A percentile compares a stretch with the other conserved stretches of the same genome.
Conservation (phyloP, 2,888 invertebrate species). For the Meghimatium bilineatum region DNA sequence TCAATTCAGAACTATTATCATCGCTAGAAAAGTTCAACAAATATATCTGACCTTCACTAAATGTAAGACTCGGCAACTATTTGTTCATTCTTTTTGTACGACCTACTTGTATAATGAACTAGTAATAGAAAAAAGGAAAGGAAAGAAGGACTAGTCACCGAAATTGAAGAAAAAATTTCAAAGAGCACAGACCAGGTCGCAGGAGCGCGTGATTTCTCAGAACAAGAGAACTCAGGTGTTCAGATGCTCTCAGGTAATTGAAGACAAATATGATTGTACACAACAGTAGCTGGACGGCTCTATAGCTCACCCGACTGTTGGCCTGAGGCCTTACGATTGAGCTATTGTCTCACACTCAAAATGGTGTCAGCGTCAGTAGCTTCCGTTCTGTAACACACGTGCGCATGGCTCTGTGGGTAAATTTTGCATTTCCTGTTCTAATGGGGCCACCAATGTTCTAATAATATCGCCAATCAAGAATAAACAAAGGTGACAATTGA, state of each 20-base stretch:
- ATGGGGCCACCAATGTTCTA: slow-evolving; percentile 31
- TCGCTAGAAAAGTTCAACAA: too few species aligned
- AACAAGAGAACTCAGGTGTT: slow-evolving; percentile 40
- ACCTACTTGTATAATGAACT: not conserved
- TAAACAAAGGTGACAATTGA: not conserved
- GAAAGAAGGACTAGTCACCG: not conserved
- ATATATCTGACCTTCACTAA: too few species aligned
- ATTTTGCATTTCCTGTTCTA: slow-evolving; percentile 49
- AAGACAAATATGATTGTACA: slow-evolving; percentile 24
- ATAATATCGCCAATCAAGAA: slow-evolving; percentile 30
- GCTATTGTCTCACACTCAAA: slow-evolving; percentile 29
- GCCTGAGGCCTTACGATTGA: slow-evolving; percentile 23
- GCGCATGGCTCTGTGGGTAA: slow-evolving; percentile 43
- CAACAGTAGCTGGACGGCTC: not conserved
- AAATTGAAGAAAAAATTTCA: not conserved
- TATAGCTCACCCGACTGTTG: slow-evolving; percentile 15
- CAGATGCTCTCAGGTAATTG: slow-evolving; percentile 12
- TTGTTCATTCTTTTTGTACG: not conserved
- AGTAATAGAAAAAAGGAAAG: not conserved
- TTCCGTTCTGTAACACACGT: slow-evolving; percentile 35
- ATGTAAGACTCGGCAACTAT: not conserved
- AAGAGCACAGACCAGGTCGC: not conserved
- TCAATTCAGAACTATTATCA: too few species aligned
- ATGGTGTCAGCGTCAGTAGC: slow-evolving; percentile 30
- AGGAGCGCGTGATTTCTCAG: not conserved